A percentile compares a stretch with the other conserved stretches of the same genome.
These are phyloP conservation scores for Heterohyrax brucei DNA, from an alignment of 2,797 vertebrate species.

Conservation along the genomic window DNA sequence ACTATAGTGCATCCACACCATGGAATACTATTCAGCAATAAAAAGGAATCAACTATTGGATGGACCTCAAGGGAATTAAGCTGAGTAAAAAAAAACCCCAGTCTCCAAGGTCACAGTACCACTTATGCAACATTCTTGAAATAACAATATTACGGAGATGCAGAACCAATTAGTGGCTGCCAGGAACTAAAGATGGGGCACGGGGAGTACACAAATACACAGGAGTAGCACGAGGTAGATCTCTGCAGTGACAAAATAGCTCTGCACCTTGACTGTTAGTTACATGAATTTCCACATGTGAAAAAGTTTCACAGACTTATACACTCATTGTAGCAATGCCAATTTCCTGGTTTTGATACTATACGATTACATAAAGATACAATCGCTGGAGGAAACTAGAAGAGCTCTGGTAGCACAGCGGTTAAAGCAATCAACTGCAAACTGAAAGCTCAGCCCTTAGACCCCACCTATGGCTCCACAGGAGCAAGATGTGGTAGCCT, in stretches of 20 bases:
- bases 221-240: not conserved
- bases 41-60: not conserved
- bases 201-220: not conserved
- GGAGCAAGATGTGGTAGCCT: no score
- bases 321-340: not conserved
- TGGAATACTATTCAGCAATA: not conserved
- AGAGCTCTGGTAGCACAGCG: no score
- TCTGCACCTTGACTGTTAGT: not conserved
- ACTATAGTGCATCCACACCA: not conserved
- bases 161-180: not conserved
- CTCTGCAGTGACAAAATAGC: not conserved
- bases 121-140: constrained; percentile 19
- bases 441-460: no score
- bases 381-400: not conserved
- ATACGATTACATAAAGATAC: not conserved
- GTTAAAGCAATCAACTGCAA: no score
- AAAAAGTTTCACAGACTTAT: not conserved
- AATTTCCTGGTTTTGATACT: constrained; percentile 16
- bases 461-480: no score
- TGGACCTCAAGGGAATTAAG: not conserved
- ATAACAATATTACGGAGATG: not conserved
- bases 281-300: not conserved
- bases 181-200: not conserved
- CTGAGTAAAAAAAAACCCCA: constrained; percentile 31
- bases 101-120: not conserved